phyloP scores from a whole-genome alignment of 2,113 vertebrate genomes.

The Chaetops frenatus region DNA sequence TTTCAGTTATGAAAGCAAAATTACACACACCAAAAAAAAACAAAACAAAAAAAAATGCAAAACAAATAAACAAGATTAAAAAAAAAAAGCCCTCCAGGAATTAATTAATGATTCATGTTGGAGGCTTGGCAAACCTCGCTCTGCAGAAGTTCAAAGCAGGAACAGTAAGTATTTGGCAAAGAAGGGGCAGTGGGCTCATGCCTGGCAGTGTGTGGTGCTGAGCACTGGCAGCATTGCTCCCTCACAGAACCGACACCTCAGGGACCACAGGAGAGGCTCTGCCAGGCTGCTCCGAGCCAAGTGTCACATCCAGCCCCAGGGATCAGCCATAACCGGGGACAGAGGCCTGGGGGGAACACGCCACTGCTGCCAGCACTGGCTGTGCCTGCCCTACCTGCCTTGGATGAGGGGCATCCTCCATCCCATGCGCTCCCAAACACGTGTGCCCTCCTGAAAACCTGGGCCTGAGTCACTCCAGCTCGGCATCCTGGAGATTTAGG shows the following conservation, averaged over 20 bases:
- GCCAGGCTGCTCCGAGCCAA: background rate
- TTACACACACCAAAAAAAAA: background rate
- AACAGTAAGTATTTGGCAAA: slow-evolving; percentile 48
- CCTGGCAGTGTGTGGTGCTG: rapidly evolving
- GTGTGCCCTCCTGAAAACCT: background rate
- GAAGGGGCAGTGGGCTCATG: background rate
- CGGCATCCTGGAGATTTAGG: background rate
- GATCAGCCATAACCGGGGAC: background rate
- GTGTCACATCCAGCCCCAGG: background rate
- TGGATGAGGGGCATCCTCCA: rapidly evolving
- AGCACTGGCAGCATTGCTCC: background rate
- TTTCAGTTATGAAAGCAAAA: slow-evolving; percentile 14
- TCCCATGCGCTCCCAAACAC: rapidly evolving
- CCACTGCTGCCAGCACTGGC: background rate
- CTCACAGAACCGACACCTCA: background rate
- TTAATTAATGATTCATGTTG: slow-evolving; percentile 58
- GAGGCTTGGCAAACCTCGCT: slow-evolving; percentile 16
- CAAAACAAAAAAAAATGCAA: background rate
- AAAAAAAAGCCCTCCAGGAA: background rate
- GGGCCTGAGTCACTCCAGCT: background rate
- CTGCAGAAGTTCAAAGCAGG: slow-evolving; percentile 41
- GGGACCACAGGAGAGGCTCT: background rate
- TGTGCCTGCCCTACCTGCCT: background rate
- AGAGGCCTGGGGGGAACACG: background rate
- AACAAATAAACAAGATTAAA: background rate